Percentiles rank a stretch among this genome's conserved stretches.
These are phyloP conservation scores for Mesocricetus auratus DNA, from an alignment of 2,113 vertebrate species.

Conservation along the genomic window DNA sequence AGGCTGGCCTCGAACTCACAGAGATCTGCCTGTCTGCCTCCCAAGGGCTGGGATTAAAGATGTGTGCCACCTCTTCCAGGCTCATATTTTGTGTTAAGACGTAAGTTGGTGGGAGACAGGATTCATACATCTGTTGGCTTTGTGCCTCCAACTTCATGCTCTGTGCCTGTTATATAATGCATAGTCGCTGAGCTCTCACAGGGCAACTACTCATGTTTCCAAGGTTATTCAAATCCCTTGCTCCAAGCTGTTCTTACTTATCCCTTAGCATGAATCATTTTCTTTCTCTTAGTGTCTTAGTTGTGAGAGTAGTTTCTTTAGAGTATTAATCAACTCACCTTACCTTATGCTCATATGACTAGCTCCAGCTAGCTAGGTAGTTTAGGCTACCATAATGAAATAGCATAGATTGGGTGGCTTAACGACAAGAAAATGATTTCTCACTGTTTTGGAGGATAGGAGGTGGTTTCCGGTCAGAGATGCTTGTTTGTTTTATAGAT, in stretches of 20 bases:
- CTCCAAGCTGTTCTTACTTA: neutral
- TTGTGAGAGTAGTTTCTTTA: constrained; percentile 42
- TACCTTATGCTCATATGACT: neutral
- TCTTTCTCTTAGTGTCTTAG: neutral
- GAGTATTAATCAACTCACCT: neutral
- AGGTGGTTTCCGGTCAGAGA: constrained; percentile 17
- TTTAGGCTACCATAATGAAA: neutral
- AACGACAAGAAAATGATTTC: neutral
- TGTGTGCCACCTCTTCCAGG: too few relatives aligned
- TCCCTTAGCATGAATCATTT: constrained; percentile 2
- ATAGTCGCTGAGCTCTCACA: neutral
- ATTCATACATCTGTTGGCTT: neutral
- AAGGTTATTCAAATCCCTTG: neutral
- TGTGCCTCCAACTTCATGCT: neutral
- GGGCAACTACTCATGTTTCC: neutral
- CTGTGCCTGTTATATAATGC: neutral
- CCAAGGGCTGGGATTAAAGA: too few relatives aligned
- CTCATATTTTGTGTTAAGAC: neutral
- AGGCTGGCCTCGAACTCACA: too few relatives aligned
- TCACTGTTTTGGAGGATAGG: neutral
- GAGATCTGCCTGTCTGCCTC: too few relatives aligned
- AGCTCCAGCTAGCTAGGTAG: neutral
- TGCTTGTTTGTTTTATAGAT: neutral
- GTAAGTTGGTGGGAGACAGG: constrained; percentile 7
- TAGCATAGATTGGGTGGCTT: neutral